These are phyloP conservation scores for Agriopis marginaria DNA, from an alignment of 2,888 invertebrate genomes.

Conservation along the genomic window DNA sequence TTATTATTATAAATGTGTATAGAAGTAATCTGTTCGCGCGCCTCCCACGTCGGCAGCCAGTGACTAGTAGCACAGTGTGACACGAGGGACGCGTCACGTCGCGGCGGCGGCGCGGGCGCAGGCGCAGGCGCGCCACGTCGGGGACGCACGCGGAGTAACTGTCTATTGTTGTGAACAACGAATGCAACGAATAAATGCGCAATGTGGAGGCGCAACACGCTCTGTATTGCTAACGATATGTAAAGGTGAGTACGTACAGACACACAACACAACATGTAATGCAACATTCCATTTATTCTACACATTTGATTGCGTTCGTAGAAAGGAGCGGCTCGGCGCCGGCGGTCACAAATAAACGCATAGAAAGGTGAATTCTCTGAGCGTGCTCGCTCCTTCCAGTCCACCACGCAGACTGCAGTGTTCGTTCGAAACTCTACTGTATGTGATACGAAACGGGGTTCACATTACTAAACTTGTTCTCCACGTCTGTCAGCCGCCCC, in stretches of 20 bases:
- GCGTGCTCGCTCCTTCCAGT: too few species aligned
- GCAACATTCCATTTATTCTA: neutral
- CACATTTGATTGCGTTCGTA: neutral
- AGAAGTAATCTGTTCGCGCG: neutral
- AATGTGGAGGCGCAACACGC: neutral
- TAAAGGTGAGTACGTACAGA: conserved; percentile 9
- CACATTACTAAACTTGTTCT: too few species aligned
- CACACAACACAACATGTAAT: neutral
- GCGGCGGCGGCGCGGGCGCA: neutral
- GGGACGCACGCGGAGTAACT: neutral
- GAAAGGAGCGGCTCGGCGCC: too few species aligned
- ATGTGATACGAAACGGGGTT: neutral
- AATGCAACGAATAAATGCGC: conserved; percentile 36
- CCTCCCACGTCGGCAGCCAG: conserved; percentile 2
- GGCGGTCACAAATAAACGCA: neutral
- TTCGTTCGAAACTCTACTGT: neutral
- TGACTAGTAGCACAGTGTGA: conserved; percentile 5
- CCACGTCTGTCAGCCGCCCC: too few species aligned
- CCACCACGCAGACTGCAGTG: too few species aligned
- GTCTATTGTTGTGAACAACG: conserved; percentile 21
- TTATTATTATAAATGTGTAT: conserved; percentile 2
- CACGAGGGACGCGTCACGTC: neutral
- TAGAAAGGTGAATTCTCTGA: too few species aligned
- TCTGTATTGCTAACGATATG: conserved; percentile 32
- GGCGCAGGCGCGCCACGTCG: neutral